Evolutionary conservation across 1,140 invertebrate genomes (phyloP), one percentile per base, ranked within the genome.

Genomic region (Megalonaias nervosa): DNA sequence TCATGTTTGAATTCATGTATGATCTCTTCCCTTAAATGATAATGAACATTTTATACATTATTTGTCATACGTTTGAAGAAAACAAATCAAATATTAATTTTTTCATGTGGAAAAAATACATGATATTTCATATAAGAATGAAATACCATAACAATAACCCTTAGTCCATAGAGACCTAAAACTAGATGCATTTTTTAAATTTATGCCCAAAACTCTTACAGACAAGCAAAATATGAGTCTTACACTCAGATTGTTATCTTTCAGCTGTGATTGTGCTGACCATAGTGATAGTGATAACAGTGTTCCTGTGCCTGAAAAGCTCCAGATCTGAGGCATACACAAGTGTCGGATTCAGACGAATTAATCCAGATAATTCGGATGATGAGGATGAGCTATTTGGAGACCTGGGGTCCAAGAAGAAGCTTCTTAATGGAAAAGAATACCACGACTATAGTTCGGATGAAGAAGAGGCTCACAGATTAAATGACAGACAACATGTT

Each of bases 381-480:
- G 70, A 71, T 1, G 76, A 78, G 17, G 74, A 70, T 17, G 76
- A 78, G 68, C 59, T 78, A 60, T 78, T 73, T 38, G 76, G 76
- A 15, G 76, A 78, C 17, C n/a, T 78, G 16, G 71, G 76, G 9
- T 66, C 48, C 19, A 31, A 19, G 31, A 60, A 64, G 69, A 60
- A 23, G 26, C 21, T 58, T 17, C 73, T 69, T 69, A 70, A 21
- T 48, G 60, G 31, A 13, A 15, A 72, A 72, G 76, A 73, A 57
- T 78, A 73, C 58, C 76, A 67, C 57, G 76, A 78, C n/a, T 55
- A 65, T 57, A 67, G 57, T 56, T 58, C 67, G 6, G 69, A 71
- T 58, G 70, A 77, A 19, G 70, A 73, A 21, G 66, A 78, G 14
- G 64, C 67, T 66, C 21, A 72, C 67, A 66, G 57, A 57, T 21